These are phyloP conservation scores for Falcaria lacertinaria DNA, from an alignment of 2,888 invertebrate species.

Conservation along the genomic window DNA sequence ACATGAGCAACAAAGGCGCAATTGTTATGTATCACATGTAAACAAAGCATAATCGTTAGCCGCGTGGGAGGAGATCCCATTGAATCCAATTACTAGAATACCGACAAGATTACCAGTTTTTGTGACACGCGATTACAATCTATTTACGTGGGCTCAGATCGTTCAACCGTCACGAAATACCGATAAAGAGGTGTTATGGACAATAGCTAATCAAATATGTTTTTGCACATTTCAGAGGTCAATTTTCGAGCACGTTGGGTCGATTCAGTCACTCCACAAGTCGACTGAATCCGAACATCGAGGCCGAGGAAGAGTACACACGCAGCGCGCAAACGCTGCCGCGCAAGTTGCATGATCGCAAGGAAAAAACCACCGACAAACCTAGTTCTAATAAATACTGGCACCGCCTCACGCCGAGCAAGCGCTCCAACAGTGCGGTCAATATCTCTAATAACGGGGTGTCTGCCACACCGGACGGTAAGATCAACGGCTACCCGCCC, in stretches of 20 bases:
- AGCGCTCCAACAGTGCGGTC: constrained; percentile 81
- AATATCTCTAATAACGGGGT: constrained; percentile 79
- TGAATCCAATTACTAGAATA: constrained; percentile 65
- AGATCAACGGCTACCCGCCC: constrained; percentile 70
- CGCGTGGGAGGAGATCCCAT: constrained; percentile 65
- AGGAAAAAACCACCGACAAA: constrained; percentile 66
- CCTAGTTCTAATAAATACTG: constrained; percentile 67
- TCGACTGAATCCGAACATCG: constrained; percentile 81
- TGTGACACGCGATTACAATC: constrained; percentile 58
- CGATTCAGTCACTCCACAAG: constrained; percentile 91
- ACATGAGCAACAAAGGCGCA: constrained; percentile 21
- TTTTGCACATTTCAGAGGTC: constrained; percentile 80
- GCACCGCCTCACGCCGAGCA: constrained; percentile 75
- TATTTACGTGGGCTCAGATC: constrained; percentile 54
- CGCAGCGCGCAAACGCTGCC: constrained; percentile 89
- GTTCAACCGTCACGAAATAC: constrained; percentile 39
- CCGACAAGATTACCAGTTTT: constrained; percentile 60
- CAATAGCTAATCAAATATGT: constrained; percentile 33
- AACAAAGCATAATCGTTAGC: constrained; percentile 61
- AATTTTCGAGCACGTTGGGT: constrained; percentile 87
- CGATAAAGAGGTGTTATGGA: constrained; percentile 35
- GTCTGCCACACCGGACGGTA: constrained; percentile 51
- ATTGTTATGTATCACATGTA: constrained; percentile 38
- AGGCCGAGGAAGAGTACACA: constrained; percentile 71
- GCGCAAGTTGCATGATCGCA: constrained; percentile 79